These are phyloP conservation scores for Zeus faber DNA, from an alignment of 2,113 vertebrate genomes.

Conservation along the genomic window DNA sequence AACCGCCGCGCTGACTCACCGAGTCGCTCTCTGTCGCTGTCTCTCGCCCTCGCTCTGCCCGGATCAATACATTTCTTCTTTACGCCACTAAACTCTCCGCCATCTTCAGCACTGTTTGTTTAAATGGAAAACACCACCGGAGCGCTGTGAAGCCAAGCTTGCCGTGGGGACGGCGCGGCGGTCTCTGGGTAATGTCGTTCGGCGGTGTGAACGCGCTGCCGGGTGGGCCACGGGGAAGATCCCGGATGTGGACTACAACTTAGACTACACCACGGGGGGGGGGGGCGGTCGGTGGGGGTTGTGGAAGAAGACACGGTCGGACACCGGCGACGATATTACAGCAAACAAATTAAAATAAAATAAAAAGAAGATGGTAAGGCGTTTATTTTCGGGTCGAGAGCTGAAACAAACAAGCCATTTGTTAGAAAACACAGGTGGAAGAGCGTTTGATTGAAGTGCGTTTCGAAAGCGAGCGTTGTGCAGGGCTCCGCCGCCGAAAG, in stretches of 20 bases:
- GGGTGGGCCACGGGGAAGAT: neutral
- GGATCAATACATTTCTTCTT: slow-evolving; percentile 68
- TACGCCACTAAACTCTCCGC: slow-evolving; percentile 77
- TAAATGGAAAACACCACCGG: slow-evolving; percentile 81
- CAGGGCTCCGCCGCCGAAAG: slow-evolving; percentile 4
- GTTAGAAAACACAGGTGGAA: neutral
- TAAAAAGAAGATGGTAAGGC: slow-evolving; percentile 41
- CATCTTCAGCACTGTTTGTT: slow-evolving; percentile 82
- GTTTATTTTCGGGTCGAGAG: slow-evolving; percentile 40
- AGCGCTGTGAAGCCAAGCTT: slow-evolving; percentile 75
- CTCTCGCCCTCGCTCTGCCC: too few species aligned
- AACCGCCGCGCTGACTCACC: slow-evolving; percentile 47
- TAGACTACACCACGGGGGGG: slow-evolving; percentile 44
- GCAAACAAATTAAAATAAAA: too few species aligned
- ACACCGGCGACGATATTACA: slow-evolving; percentile 48
- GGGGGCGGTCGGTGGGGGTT: slow-evolving; percentile 14
- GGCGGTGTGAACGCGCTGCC: rapidly evolving
- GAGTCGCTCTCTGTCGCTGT: slow-evolving; percentile 21
- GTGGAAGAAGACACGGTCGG: slow-evolving; percentile 57
- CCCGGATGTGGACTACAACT: slow-evolving; percentile 68
- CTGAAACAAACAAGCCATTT: slow-evolving; percentile 34
- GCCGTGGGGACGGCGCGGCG: slow-evolving; percentile 43
- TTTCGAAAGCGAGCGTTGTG: neutral
- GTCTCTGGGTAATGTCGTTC: slow-evolving; percentile 69
- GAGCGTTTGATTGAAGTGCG: too few species aligned